phyloP scores from a whole-genome alignment of 2,797 vertebrate genomes.

The Triplophysa yarkandensis region DNA sequence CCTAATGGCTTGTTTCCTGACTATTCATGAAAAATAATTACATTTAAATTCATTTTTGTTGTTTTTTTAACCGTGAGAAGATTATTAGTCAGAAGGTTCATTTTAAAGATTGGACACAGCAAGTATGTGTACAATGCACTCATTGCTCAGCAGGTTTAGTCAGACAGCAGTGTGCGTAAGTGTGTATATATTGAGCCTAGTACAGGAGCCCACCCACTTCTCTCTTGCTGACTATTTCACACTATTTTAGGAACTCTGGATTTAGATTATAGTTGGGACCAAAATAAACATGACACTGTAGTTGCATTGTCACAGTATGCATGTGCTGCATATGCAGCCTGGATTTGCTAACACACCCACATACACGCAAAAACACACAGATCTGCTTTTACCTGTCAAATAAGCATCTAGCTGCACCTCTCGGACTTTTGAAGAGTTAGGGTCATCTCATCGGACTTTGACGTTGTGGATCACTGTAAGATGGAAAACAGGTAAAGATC shows the following conservation, averaged over 20 bases:
- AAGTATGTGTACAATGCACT: constrained; percentile 14
- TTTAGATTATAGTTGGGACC: constrained; percentile 31
- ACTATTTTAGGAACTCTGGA: constrained; percentile 49
- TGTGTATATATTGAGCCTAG: constrained; percentile 31
- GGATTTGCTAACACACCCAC: neutral
- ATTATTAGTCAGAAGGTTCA: constrained; percentile 4
- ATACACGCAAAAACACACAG: neutral
- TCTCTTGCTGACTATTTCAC: constrained; percentile 12
- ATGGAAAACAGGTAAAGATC: constrained; percentile 24
- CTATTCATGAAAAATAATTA: neutral
- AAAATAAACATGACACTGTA: constrained; percentile 43
- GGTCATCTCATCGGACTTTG: constrained; percentile 67
- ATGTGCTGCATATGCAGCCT: neutral
- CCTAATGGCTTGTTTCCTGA: neutral
- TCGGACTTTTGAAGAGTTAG: constrained; percentile 61
- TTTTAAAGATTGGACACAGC: constrained; percentile 7
- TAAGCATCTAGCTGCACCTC: constrained; percentile 42
- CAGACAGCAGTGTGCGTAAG: constrained; percentile 15
- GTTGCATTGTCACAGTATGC: constrained; percentile 8
- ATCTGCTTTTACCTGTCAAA: constrained; percentile 32
- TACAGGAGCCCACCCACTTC: constrained; percentile 45
- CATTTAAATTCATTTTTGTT: too few relatives aligned
- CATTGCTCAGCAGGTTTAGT: constrained; percentile 39
- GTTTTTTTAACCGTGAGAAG: neutral
- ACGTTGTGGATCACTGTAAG: constrained; percentile 62